Percentiles rank a stretch among this genome's conserved stretches.
Evolutionary conservation across 2,797 vertebrate genomes (phyloP).

Genomic region (Glyptemys insculpta): DNA sequence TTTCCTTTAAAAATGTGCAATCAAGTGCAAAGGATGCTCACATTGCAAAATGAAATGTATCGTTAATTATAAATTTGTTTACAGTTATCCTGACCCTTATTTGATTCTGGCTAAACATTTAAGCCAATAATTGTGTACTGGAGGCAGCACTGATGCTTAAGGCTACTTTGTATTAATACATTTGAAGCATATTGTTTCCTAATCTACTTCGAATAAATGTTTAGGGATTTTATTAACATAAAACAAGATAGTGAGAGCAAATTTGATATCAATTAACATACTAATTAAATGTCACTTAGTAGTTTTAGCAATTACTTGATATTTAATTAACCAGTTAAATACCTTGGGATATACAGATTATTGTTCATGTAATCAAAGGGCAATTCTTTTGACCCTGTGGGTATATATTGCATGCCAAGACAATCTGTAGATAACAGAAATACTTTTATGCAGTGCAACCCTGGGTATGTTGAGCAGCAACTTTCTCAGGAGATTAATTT

Average conservation of each 20-base stretch:
- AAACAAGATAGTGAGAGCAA: conserved; percentile 79
- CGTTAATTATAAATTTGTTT: neutral
- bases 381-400: conserved; percentile 71
- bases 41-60: neutral
- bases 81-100: neutral
- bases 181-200: conserved; percentile 71
- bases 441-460: conserved; percentile 17
- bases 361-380: conserved; percentile 75
- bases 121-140: conserved; percentile 17
- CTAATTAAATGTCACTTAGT: conserved; percentile 83
- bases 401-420: conserved; percentile 57
- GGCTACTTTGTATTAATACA: conserved; percentile 61
- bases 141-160: conserved; percentile 46
- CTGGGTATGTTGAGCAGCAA: conserved; percentile 13
- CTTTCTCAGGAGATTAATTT: conserved; percentile 63
- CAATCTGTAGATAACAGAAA: conserved; percentile 60
- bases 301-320: conserved; percentile 80
- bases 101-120: neutral
- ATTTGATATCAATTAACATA: conserved; percentile 82
- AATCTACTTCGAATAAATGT: conserved; percentile 75
- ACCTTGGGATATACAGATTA: conserved; percentile 72
- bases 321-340: conserved; percentile 82
- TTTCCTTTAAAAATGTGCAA: neutral
- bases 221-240: conserved; percentile 80
- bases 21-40: neutral